phyloP scores from a whole-genome alignment of 2,113 vertebrate genomes.

The Lepisosteus oculatus region DNA sequence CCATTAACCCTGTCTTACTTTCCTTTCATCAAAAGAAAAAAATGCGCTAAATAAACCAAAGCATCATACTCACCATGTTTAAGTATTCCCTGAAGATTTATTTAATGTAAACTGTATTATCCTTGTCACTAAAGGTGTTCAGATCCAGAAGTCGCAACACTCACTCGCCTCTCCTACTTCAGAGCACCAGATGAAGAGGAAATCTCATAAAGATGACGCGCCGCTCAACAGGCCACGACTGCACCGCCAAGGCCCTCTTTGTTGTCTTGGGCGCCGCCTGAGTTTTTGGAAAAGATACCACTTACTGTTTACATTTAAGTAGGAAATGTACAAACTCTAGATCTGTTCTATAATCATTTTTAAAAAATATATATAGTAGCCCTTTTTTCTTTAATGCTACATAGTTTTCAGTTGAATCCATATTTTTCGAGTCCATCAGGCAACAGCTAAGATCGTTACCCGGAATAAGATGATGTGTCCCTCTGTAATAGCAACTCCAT shows the following conservation, averaged over 20 bases:
- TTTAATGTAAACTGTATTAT: too few relatives aligned
- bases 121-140: too few relatives aligned
- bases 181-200: constrained; percentile 21
- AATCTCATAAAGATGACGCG: constrained; percentile 51
- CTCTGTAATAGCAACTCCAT: constrained; percentile 21
- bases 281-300: background rate
- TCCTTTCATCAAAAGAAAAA: too few relatives aligned
- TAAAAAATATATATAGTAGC: fast-evolving
- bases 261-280: constrained; percentile 43
- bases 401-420: background rate
- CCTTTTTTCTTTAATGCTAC: fast-evolving
- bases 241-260: constrained; percentile 44
- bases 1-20: too few relatives aligned
- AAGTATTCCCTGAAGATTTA: background rate
- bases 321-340: background rate
- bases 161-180: background rate
- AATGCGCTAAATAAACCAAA: too few relatives aligned
- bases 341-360: background rate
- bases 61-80: background rate
- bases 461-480: constrained; percentile 48
- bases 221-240: constrained; percentile 68
- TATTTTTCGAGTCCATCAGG: background rate
- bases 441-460: background rate
- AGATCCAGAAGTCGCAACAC: too few relatives aligned
- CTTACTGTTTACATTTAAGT: too few relatives aligned